phyloP scores from a whole-genome alignment of 2,797 vertebrate genomes.

The Emydoidea blandingii region DNA sequence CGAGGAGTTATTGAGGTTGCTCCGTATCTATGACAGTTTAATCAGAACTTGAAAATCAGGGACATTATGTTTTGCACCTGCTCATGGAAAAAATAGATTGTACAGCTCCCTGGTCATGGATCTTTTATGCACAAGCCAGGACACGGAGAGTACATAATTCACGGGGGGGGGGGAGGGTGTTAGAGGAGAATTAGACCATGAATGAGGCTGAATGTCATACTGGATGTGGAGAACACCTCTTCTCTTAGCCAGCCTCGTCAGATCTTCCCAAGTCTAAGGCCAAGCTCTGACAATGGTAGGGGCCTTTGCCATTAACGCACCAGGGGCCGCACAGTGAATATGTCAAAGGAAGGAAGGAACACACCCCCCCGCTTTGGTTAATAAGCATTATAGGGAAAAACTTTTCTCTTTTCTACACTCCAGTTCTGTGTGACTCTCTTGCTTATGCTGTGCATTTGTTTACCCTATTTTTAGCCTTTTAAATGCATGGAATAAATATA shows the following conservation, averaged over 20 bases:
- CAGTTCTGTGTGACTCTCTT: neutral
- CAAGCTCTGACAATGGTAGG: neutral
- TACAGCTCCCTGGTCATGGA: neutral
- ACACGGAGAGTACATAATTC: constrained; percentile 11
- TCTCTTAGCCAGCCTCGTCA: neutral
- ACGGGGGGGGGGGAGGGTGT: rapidly evolving
- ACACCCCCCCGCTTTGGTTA: neutral
- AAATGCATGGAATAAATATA: constrained; percentile 57
- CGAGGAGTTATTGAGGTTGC: constrained; percentile 67
- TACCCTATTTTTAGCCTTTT: constrained; percentile 32
- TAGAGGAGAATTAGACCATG: constrained; percentile 27
- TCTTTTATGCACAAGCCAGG: constrained; percentile 49
- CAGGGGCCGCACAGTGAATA: neutral
- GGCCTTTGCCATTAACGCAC: neutral
- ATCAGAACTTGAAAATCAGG: constrained; percentile 78
- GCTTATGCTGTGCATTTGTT: constrained; percentile 46
- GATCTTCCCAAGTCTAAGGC: neutral
- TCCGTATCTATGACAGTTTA: constrained; percentile 74
- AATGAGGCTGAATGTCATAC: constrained; percentile 14
- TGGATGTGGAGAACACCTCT: neutral
- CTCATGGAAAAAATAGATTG: constrained; percentile 49
- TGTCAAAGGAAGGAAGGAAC: neutral
- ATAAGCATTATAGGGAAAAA: rapidly evolving
- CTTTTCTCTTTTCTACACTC: constrained; percentile 15
- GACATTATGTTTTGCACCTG: constrained; percentile 73